phyloP scores from a whole-genome alignment of 1,140 invertebrate genomes.

The Elymnias hypermnestra region DNA sequence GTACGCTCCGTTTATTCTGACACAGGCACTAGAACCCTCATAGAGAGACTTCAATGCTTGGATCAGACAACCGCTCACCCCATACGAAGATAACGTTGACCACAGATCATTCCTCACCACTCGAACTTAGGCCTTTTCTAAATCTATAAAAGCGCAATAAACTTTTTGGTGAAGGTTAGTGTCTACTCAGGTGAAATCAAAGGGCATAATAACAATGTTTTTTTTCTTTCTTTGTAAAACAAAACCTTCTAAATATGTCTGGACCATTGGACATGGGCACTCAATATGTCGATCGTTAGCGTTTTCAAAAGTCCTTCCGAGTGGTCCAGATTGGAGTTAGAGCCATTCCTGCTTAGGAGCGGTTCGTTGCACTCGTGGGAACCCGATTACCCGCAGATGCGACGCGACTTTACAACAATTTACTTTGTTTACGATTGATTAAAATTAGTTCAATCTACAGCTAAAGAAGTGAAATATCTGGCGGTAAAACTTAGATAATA shows the following conservation, averaged over 20 bases:
- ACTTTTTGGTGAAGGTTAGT: no score
- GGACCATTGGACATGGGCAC: slow-evolving; percentile 18
- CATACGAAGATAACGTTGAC: no score
- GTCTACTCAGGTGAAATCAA: no score
- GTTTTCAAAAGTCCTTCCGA: slow-evolving; percentile 43
- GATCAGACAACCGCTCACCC: no score
- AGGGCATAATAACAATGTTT: no score
- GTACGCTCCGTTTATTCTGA: no score
- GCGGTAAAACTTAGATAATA: background rate
- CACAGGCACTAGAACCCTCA: no score
- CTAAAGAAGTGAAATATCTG: background rate
- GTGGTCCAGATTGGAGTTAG: slow-evolving; percentile 32
- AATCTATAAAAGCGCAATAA: no score
- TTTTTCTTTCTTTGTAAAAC: no score
- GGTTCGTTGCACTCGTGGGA: slow-evolving; percentile 39
- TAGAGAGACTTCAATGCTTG: no score
- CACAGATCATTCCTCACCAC: no score
- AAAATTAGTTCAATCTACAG: background rate
- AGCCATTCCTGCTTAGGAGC: slow-evolving; percentile 25
- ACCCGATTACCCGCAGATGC: slow-evolving; percentile 23
- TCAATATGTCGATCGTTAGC: slow-evolving; percentile 41
- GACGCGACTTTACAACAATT: slow-evolving; percentile 10
- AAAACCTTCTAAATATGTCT: slow-evolving; percentile 21
- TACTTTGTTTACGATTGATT: slow-evolving; percentile 5
- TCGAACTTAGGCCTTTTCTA: no score